Evolutionary conservation across 30 jellyfish, hydroid and myxozoan genomes (phyloP).

Genomic region (Aurelia sp.): DNA sequence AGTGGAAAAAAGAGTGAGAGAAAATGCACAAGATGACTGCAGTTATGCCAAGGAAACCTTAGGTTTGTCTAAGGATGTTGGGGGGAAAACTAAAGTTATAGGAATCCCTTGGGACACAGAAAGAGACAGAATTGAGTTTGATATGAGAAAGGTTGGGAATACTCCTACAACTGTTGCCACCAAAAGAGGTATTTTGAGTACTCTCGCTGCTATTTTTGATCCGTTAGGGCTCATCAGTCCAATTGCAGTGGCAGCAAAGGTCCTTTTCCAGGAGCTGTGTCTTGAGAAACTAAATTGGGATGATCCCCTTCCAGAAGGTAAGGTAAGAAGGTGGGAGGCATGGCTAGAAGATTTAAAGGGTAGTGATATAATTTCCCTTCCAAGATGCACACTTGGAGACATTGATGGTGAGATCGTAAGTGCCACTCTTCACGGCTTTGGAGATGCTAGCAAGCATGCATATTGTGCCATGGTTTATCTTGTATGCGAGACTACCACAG

Average conservation of each 20-base stretch:
- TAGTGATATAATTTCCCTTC: background rate
- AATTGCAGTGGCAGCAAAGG: slow-evolving; percentile 23
- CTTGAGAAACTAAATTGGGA: slow-evolving; percentile 7
- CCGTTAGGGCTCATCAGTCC: slow-evolving; percentile 46
- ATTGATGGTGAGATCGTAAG: no score
- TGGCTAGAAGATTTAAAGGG: slow-evolving; percentile 14
- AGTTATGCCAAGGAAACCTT: no score
- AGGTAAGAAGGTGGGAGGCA: slow-evolving; percentile 29
- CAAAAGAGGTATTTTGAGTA: slow-evolving; percentile 52
- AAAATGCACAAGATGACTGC: background rate
- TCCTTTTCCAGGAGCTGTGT: slow-evolving; percentile 27
- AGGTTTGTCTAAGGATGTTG: no score
- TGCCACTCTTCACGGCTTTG: no score
- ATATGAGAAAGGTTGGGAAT: slow-evolving; percentile 17
- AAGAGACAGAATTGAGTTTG: slow-evolving; percentile 29
- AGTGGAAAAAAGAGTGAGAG: slow-evolving; percentile 5
- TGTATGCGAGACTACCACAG: no score
- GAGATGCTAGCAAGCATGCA: no score
- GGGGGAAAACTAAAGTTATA: slow-evolving; percentile 16
- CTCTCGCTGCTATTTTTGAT: slow-evolving; percentile 41
- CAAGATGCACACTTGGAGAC: slow-evolving; percentile 19
- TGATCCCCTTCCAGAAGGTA: slow-evolving; percentile 33
- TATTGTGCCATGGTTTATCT: no score
- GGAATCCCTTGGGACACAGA: slow-evolving; percentile 55
- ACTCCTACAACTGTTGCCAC: slow-evolving; percentile 14